phyloP scores from a whole-genome alignment of 1,140 invertebrate genomes.

The Globodera ellingtonae region DNA sequence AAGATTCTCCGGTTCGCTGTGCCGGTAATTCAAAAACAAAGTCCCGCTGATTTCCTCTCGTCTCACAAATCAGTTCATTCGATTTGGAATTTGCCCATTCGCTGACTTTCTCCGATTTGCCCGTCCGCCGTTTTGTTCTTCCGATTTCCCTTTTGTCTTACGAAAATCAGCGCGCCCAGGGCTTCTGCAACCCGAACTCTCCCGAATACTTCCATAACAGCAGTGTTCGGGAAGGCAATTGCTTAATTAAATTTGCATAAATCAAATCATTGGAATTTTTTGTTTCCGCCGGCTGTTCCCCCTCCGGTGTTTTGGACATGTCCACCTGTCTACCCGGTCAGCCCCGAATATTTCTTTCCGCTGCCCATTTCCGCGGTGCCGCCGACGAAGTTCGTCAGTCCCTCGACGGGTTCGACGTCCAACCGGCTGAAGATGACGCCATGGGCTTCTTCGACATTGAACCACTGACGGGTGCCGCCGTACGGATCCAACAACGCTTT shows the following conservation, averaged over 20 bases:
- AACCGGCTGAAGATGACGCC: slow-evolving; percentile 38
- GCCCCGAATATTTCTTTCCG: slow-evolving; percentile 59
- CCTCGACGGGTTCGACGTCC: slow-evolving; percentile 44
- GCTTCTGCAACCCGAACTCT: slow-evolving; percentile 57
- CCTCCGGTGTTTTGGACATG: slow-evolving; percentile 58
- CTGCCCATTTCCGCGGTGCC: slow-evolving; percentile 56
- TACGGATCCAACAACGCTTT: slow-evolving; percentile 48
- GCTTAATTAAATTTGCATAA: background rate
- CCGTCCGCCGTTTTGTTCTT: slow-evolving; percentile 42
- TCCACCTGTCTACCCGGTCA: slow-evolving; percentile 49
- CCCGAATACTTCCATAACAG: slow-evolving; percentile 56
- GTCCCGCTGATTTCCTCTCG: slow-evolving; percentile 7
- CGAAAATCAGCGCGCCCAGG: slow-evolving; percentile 38
- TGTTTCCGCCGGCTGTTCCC: slow-evolving; percentile 48
- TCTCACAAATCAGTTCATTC: slow-evolving; percentile 46
- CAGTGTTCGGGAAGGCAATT: slow-evolving; percentile 46
- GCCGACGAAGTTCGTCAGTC: slow-evolving; percentile 39
- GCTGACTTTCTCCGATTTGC: slow-evolving; percentile 37
- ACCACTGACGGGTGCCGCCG: slow-evolving; percentile 56
- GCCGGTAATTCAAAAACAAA: slow-evolving; percentile 41
- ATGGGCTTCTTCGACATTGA: slow-evolving; percentile 56
- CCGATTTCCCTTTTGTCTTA: slow-evolving; percentile 47
- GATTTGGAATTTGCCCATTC: slow-evolving; percentile 50
- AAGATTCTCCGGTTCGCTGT: slow-evolving; percentile 55
- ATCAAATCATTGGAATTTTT: background rate